Evolutionary conservation across 2,797 vertebrate genomes (phyloP).

Genomic region (Limnodromus scolopaceus): DNA sequence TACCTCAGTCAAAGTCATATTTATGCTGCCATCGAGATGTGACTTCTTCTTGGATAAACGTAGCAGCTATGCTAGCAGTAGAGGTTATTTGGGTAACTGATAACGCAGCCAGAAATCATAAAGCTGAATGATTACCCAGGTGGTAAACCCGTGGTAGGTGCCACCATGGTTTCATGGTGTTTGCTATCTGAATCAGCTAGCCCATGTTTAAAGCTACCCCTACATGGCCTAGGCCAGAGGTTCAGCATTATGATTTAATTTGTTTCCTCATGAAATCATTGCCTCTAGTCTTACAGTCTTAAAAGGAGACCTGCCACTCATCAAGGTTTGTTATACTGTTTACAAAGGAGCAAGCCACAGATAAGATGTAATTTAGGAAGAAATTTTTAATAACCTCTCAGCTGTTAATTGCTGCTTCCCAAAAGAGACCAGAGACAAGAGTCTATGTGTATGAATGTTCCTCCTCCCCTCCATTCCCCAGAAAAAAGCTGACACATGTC

Average conservation of each 20-base stretch:
- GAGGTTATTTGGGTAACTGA: neutral
- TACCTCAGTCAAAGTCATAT: neutral
- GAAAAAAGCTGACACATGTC: conserved; percentile 58
- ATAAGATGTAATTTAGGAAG: conserved; percentile 57
- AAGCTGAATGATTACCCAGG: neutral
- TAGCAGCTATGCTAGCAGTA: neutral
- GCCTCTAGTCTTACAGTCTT: neutral
- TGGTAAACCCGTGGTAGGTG: neutral
- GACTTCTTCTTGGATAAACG: neutral
- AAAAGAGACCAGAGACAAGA: conserved; percentile 65
- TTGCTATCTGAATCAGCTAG: neutral
- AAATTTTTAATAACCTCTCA: conserved; percentile 69
- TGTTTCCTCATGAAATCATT: neutral
- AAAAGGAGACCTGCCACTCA: neutral
- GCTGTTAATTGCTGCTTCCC: conserved; percentile 60
- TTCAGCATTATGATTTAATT: neutral
- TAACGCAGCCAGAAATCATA: neutral
- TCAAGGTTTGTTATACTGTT: conserved; percentile 34
- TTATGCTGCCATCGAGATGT: neutral
- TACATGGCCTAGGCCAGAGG: neutral
- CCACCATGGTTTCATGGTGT: neutral
- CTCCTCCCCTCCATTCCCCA: conserved; percentile 38
- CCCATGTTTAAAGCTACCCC: neutral
- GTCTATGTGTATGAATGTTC: conserved; percentile 48
- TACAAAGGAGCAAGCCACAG: conserved; percentile 24